Evolutionary conservation across 2,797 vertebrate genomes (phyloP), one percentile per base, ranked within the genome.

Genomic region (Myoxocephalus aenaeus): DNA sequence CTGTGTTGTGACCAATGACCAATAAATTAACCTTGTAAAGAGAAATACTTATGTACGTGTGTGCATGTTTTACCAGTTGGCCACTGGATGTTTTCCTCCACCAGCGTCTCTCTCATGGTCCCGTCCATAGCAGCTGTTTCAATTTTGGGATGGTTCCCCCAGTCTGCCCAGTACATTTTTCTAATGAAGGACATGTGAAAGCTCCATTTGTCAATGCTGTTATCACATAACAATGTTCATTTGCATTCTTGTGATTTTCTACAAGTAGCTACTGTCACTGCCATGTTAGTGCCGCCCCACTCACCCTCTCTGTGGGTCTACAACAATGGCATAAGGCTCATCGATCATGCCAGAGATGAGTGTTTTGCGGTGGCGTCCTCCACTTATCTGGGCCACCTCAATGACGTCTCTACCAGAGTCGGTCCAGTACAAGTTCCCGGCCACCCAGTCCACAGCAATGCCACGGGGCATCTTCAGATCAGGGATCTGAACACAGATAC

Each of bases 161-260:
- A 99, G 89, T 99, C 97, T 5, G 98, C 97, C 98, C 98, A 99
- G 94, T 99, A 99, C 98, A 99, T 99, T 3, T 96, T 98, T 75
- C 98, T 98, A 67, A 75, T 62, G 5, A 75, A 65, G 9, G 40
- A 76, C 53, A 67, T 20, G 17, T 6, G 58, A 70, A 77, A 25
- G 12, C 44, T 71, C 34, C 1, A 40, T 64, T 66, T 3, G 46
- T 68, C n/a, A 66, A 8, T 58, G 15, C 27, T 12, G 4, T 67
- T 66, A 25, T 32, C 7, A 40, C 44, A 42, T 51, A 36, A 1
- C 29, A 48, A 70, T 58, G 6, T 22, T 2, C 3, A 17, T 61
- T 65, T 73, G 3, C 2, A 42, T 70, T 40, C 20, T 17, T 17
- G 7, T 69, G 4, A 22, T 15, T 65, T 27, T 77, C 4, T 32